These are phyloP conservation scores for Neolamprologus kungweensis DNA, from an alignment of 2,113 vertebrate genomes.

Conservation along the genomic window DNA sequence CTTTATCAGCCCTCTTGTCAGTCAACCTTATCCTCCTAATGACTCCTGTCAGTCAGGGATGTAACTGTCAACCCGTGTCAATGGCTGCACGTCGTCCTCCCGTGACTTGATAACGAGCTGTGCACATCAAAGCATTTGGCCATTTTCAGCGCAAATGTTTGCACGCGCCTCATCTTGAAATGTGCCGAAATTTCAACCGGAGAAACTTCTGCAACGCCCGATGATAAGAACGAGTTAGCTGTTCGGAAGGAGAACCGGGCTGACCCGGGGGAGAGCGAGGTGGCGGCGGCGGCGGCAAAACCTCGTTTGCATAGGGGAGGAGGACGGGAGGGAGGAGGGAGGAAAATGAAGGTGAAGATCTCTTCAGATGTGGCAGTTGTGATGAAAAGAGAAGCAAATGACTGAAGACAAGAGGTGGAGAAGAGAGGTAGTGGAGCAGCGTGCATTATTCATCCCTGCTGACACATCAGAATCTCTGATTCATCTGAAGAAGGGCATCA, in stretches of 20 bases:
- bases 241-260: not conserved
- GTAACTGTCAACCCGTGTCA: conserved; percentile 55
- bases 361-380: conserved; percentile 59
- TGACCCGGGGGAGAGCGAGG: conserved; percentile 34
- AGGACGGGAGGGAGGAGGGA: not conserved
- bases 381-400: conserved; percentile 55
- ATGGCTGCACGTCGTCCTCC: conserved; percentile 15
- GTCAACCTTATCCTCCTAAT: conserved; percentile 44
- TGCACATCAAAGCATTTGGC: conserved; percentile 24
- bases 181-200: not conserved
- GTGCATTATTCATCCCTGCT: conserved; percentile 72
- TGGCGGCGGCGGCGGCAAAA: not conserved
- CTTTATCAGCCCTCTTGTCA: conserved; percentile 62
- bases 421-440: conserved; percentile 30
- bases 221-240: conserved; percentile 1
- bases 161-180: not conserved
- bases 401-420: conserved; percentile 60
- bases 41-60: conserved; percentile 58
- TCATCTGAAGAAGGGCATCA: conserved; percentile 69
- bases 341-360: conserved; percentile 19
- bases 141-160: not conserved
- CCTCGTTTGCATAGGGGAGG: conserved; percentile 13
- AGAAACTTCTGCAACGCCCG: not conserved
- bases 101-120: conserved; percentile 47
- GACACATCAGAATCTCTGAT: conserved; percentile 70